These are phyloP conservation scores for Callitettix versicolor DNA, from an alignment of 1,140 invertebrate species.

Conservation along the genomic window DNA sequence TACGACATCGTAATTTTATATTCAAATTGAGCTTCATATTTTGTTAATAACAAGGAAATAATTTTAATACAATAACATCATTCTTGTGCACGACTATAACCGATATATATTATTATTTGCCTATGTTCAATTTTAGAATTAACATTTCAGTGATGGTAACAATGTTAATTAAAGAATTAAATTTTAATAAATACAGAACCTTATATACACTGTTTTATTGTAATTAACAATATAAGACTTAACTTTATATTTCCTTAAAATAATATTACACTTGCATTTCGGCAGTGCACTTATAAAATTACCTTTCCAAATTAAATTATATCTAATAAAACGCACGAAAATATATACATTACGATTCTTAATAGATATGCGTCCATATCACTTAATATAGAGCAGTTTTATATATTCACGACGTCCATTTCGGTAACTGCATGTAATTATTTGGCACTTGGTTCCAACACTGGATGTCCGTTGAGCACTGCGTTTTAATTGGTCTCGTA, in stretches of 20 bases:
- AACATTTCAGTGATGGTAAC: too few species aligned
- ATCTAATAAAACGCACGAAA: not conserved
- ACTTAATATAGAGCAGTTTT: not conserved
- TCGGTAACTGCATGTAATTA: constrained; percentile 9
- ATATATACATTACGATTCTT: not conserved
- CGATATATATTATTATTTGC: too few species aligned
- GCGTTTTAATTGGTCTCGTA: not conserved
- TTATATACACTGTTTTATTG: too few species aligned
- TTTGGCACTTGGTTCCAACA: not conserved
- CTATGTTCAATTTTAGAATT: too few species aligned
- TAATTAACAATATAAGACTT: not conserved
- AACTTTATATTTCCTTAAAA: not conserved
- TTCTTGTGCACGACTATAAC: too few species aligned
- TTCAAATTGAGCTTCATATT: too few species aligned
- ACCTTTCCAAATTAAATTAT: not conserved
- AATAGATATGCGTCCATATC: not conserved
- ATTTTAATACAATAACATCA: too few species aligned
- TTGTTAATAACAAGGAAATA: too few species aligned
- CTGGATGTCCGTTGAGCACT: not conserved
- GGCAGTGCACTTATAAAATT: not conserved
- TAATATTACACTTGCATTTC: not conserved
- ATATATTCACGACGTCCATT: constrained; percentile 13
- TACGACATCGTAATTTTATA: too few species aligned
- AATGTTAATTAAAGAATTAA: too few species aligned
- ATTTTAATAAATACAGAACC: too few species aligned